Percentiles rank a stretch among this genome's conserved stretches.
Conservation (phyloP, 1,140 invertebrate genomes). For the Himalopsyche phryganea region DNA sequence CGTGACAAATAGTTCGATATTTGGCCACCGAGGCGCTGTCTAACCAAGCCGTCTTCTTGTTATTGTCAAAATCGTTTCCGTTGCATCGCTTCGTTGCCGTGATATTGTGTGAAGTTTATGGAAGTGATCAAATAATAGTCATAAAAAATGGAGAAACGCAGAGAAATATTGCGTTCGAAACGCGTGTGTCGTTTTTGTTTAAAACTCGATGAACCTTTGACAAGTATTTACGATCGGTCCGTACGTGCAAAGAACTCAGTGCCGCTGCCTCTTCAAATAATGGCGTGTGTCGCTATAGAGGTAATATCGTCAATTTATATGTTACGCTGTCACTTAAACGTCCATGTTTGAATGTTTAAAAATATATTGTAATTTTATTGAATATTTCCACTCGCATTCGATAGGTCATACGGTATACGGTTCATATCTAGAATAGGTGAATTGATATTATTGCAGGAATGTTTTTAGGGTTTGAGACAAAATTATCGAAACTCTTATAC, state of each 20-base stretch:
- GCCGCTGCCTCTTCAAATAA: slow-evolving; percentile 66
- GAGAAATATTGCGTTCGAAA: slow-evolving; percentile 54
- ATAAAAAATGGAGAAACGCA: slow-evolving; percentile 58
- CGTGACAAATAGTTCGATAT: no score
- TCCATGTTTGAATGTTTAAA: background rate
- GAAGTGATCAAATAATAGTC: background rate
- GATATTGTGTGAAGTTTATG: background rate
- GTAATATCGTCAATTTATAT: slow-evolving; percentile 45
- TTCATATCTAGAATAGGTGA: slow-evolving; percentile 13
- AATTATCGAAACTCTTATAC: slow-evolving; percentile 19
- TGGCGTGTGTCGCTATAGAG: slow-evolving; percentile 72
- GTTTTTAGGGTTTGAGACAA: slow-evolving; percentile 21
- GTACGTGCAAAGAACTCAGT: slow-evolving; percentile 53
- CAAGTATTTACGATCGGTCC: slow-evolving; percentile 61
- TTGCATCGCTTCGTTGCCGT: no score
- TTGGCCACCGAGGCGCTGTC: no score
- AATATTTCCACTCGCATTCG: background rate
- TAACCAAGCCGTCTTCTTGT: no score
- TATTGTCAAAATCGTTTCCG: no score
- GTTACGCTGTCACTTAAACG: background rate
- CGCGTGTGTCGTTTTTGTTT: slow-evolving; percentile 73
- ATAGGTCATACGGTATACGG: slow-evolving; percentile 5
- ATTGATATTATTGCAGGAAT: slow-evolving; percentile 1
- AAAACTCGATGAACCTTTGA: slow-evolving; percentile 55
- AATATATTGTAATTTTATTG: background rate